Conservation (phyloP, 2,113 vertebrate genomes). For the Cyprinodon variegatus region DNA sequence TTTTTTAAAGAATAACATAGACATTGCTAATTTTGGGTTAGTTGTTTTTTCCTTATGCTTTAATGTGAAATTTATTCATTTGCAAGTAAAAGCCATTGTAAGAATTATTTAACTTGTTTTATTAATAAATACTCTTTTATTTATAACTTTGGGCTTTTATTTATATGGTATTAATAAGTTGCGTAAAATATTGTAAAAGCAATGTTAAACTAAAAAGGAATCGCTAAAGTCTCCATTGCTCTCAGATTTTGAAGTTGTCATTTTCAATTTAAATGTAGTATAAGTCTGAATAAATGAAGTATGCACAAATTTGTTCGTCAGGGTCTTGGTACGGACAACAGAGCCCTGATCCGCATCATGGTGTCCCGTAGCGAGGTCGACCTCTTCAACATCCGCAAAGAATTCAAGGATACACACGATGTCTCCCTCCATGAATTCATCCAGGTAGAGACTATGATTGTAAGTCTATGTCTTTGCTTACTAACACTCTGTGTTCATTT, state of each 20-base stretch:
- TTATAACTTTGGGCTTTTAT: too few species aligned
- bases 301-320: slow-evolving; percentile 52
- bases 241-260: background rate
- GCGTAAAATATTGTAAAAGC: background rate
- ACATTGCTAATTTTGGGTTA: too few species aligned
- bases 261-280: background rate
- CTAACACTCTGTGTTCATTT: slow-evolving; percentile 46
- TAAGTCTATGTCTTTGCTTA: slow-evolving; percentile 69
- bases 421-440: slow-evolving; percentile 90
- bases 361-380: slow-evolving; percentile 92
- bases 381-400: slow-evolving; percentile 90
- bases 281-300: slow-evolving; percentile 17
- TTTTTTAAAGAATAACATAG: too few species aligned
- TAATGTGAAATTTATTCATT: too few species aligned
- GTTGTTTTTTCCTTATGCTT: too few species aligned
- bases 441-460: slow-evolving; percentile 86
- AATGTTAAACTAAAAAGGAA: background rate
- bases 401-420: slow-evolving; percentile 91
- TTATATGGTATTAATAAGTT: too few species aligned
- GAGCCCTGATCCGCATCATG: slow-evolving; percentile 93
- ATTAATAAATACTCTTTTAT: too few species aligned
- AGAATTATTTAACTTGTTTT: too few species aligned
- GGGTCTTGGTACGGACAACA: slow-evolving; percentile 94
- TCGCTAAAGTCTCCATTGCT: background rate
- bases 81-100: too few species aligned